Conservation (phyloP, 1,140 invertebrate species). For the Sminthurinus signatus region DNA sequence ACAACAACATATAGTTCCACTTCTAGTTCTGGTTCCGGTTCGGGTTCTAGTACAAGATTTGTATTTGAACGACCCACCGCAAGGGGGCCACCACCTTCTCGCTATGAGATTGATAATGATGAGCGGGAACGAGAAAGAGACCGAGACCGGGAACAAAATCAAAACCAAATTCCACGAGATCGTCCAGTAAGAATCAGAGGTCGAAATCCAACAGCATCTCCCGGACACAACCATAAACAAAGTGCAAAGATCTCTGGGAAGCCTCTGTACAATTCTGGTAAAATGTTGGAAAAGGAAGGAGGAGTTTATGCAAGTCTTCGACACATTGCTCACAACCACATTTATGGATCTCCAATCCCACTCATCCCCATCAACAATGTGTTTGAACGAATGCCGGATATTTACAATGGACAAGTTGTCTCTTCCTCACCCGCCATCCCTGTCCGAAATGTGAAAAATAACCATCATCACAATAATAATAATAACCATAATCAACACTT, state of each 20-base stretch:
- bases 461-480: not conserved
- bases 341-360: constrained; percentile 36
- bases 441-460: no score
- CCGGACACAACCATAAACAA: no score
- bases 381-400: constrained; percentile 11
- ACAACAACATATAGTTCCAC: not conserved
- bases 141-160: not conserved
- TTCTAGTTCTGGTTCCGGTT: not conserved
- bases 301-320: constrained; percentile 39
- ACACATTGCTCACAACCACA: constrained; percentile 17
- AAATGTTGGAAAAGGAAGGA: constrained; percentile 39
- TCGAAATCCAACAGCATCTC: not conserved
- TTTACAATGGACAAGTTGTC: not conserved
- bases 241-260: constrained; percentile 35
- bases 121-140: no score
- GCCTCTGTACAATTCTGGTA: constrained; percentile 33
- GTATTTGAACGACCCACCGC: not conserved
- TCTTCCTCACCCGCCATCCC: not conserved
- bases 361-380: constrained; percentile 20
- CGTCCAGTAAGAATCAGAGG: not conserved
- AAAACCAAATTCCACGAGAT: not conserved
- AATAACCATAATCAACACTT: not conserved
- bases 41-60: not conserved
- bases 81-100: not conserved
- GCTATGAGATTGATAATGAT: not conserved